Evolutionary conservation across 2,113 vertebrate species (phyloP).

Genomic region (Anarhynchus alexandrinus): DNA sequence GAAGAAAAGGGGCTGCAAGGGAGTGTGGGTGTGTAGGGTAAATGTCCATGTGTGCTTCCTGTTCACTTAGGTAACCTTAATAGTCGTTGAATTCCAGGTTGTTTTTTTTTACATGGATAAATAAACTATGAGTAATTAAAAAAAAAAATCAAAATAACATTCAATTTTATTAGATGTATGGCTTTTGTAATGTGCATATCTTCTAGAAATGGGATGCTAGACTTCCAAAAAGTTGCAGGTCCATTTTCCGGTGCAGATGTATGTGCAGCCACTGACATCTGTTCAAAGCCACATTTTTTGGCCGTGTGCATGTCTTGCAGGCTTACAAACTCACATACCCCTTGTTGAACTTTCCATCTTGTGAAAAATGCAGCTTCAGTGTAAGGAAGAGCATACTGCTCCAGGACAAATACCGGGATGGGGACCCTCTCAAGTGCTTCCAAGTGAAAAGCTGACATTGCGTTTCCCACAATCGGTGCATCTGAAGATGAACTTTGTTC

Average conservation of each 20-base stretch:
- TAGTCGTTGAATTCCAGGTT: not conserved
- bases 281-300: not conserved
- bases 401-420: not conserved
- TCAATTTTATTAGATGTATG: not conserved
- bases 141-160: not conserved
- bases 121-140: not conserved
- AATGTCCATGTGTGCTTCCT: not conserved
- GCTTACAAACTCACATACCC: not conserved
- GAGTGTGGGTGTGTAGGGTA: not conserved
- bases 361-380: not conserved
- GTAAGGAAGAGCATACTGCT: not conserved
- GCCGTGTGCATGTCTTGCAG: accelerated
- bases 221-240: not conserved
- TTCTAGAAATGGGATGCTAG: not conserved
- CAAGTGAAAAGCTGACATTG: accelerated
- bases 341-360: not conserved
- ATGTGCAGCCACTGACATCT: not conserved
- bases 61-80: not conserved
- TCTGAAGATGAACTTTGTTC: not conserved
- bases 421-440: not conserved
- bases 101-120: not conserved
- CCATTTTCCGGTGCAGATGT: not conserved
- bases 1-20: not conserved
- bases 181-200: not conserved
- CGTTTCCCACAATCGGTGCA: accelerated